Evolutionary conservation across 2,113 vertebrate species (phyloP), one percentile per base, ranked within the genome.

Genomic region (Ammospiza nelsoni): DNA sequence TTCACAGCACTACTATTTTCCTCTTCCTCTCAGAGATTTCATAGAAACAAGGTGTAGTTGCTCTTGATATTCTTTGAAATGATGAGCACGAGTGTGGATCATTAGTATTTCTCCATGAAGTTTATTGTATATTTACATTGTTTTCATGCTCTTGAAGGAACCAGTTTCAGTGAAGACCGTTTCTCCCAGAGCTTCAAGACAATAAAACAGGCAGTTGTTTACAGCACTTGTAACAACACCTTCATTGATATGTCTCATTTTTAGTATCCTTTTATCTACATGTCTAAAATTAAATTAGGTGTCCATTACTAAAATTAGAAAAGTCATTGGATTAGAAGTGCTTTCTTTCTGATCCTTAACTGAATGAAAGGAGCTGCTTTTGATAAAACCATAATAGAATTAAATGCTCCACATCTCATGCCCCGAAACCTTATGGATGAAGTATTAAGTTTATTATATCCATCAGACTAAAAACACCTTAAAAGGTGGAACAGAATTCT

Each of bases 291-390:
- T 96, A 96, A 97, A 97, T 98, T 97, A 97, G 48, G 25, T 74
- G 61, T 97, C 97, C 98, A 98, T 98, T 98, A 98, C 96, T 90
- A 97, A 97, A 97, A 98, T 98, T 95, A 97, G 87, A 91, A 87
- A 88, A 96, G 59, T 94, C 88, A 97, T 95, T 97, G 94, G 94
- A 97, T 97, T 97, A 96, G 66, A 96, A 94, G 84, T 89, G 76
- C 94, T 96, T 96, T 84, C 76, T 94, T 89, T 80, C 95, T 95
- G 95, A 96, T 94, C 39, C 89, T 95, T 96, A 96, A 90, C 89
- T 89, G 93, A 97, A 95, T 93, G 88, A 85, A 96, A 96, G 96
- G 68, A 87, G 62, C 81, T 97, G 84, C 59, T 94, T 98, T 96
- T 89, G 94, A 96, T 97, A 96, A 97, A 97, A 94, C 85, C 94